A percentile compares a stretch with the other conserved stretches of the same genome.
phyloP scores from a whole-genome alignment of 2,113 vertebrate species.

The Microtus ochrogaster region DNA sequence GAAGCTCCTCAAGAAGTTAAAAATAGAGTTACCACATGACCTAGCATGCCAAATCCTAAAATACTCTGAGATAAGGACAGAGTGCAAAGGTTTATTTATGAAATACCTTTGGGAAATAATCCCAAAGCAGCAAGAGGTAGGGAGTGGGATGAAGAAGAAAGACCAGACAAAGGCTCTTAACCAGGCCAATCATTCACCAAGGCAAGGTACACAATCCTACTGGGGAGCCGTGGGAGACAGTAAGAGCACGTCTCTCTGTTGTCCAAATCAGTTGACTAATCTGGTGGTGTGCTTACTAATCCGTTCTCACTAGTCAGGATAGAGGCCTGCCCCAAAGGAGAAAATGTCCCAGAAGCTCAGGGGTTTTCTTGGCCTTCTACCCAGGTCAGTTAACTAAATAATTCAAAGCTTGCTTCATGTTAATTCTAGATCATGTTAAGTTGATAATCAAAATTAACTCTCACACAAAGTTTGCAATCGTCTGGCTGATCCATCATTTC shows the following conservation, averaged over 20 bases:
- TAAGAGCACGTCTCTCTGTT: not conserved
- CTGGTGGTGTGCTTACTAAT: not conserved
- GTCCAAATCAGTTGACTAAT: not conserved
- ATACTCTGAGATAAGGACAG: not conserved
- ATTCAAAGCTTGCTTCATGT: not conserved
- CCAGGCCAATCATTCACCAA: fast-evolving
- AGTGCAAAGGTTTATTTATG: not conserved
- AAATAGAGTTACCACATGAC: not conserved
- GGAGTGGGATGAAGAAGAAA: not conserved
- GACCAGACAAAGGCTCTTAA: not conserved
- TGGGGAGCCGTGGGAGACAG: not conserved
- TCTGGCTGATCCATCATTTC: not conserved
- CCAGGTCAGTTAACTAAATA: not conserved
- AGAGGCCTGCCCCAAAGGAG: not conserved
- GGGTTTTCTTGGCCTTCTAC: not conserved
- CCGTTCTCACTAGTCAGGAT: not conserved
- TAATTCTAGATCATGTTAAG: not conserved
- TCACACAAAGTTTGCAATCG: not conserved
- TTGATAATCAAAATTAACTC: not conserved
- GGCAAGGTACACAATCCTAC: fast-evolving
- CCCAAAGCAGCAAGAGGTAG: not conserved
- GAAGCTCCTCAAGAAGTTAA: not conserved
- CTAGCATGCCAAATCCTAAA: not conserved
- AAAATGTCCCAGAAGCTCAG: not conserved
- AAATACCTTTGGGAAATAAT: not conserved